Percentiles rank a stretch among this genome's conserved stretches.
phyloP scores from a whole-genome alignment of 1,140 invertebrate species.

The Schlechtendalia chinensis region DNA sequence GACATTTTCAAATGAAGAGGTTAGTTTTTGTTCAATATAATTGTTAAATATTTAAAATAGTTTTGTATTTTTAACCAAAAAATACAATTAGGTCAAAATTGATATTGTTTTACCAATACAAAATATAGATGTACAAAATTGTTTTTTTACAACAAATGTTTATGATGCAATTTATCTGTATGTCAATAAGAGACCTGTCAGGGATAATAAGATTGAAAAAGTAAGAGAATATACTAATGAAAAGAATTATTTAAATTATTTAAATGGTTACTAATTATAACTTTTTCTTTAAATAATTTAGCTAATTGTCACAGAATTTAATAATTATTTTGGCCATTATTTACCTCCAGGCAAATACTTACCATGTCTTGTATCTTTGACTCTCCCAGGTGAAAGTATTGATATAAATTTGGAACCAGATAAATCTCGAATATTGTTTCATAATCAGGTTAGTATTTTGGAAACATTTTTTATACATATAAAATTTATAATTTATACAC shows the following conservation, averaged over 20 bases:
- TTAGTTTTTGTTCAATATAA: slow-evolving; percentile 49
- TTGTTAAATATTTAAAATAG: background rate
- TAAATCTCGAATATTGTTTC: slow-evolving; percentile 63
- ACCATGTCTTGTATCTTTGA: slow-evolving; percentile 59
- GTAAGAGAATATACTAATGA: slow-evolving; percentile 48
- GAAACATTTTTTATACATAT: too few species aligned
- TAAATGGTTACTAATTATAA: background rate
- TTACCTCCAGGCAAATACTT: slow-evolving; percentile 56
- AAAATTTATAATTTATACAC: too few species aligned
- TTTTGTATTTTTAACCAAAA: slow-evolving; percentile 33
- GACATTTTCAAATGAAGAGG: slow-evolving; percentile 53
- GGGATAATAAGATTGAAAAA: slow-evolving; percentile 58
- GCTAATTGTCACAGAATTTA: slow-evolving; percentile 52
- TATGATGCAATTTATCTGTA: slow-evolving; percentile 57
- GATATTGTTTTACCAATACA: slow-evolving; percentile 59
- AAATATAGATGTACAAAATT: slow-evolving; percentile 40
- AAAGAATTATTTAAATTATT: background rate
- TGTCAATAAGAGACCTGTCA: slow-evolving; percentile 64
- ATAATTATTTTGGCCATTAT: slow-evolving; percentile 53
- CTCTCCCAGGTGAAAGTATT: slow-evolving; percentile 58
- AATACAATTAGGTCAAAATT: slow-evolving; percentile 55
- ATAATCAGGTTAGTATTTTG: slow-evolving; percentile 57
- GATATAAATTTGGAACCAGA: slow-evolving; percentile 70
- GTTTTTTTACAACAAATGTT: slow-evolving; percentile 51
- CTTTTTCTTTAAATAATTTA: slow-evolving; percentile 31